Evolutionary conservation across 1,140 invertebrate species (phyloP), one percentile per base, ranked within the genome.

Genomic region (Yoshiicerus persimilis): DNA sequence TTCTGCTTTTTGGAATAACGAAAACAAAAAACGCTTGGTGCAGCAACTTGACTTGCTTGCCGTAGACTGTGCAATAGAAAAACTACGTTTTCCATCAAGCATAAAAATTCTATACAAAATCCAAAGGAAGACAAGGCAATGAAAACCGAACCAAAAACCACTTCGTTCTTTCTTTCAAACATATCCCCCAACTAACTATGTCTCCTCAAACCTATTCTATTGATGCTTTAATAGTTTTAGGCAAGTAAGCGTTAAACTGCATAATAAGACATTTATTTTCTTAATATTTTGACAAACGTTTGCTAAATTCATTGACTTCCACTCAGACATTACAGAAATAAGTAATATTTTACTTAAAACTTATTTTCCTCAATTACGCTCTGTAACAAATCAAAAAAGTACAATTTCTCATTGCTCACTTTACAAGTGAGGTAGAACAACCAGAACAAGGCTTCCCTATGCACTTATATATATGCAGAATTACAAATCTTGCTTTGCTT

Each of bases 1-100:
- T 84, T 84, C 38, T 32, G 47, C 83, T 84, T 84, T 84, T 84
- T 47, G 83, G 83, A 84, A 84, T 84, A 84, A 47, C 27, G 83
- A 56, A 41, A 56, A 84, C 83, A 84, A 84, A 84, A 84, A 84
- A 84, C 11, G 32, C 20, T 36, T 70, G 66, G 66, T 16, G 30
- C 47, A 39, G 9, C 38, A 20, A n/a, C 16, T 16, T 20, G 47
- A 16, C 20, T 56, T 56, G 47, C 47, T 16, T 56, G 13, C 13
- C 2, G 0, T 56, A 1, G 5, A 16, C 16, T 5, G 13, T 16
- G 47, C 5, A 70, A 38, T 13, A 16, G 32, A 36, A 38, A 80
- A 80, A 80, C 30, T 32, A 80, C 32, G 75, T 34, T 36, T 80
- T 36, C 75, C 38, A 80, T 80, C 75, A 80, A 34, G 16, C 75